Evolutionary conservation across 1,140 invertebrate species (phyloP), one percentile per base, ranked within the genome.

Genomic region (Chionoecetes opilio): DNA sequence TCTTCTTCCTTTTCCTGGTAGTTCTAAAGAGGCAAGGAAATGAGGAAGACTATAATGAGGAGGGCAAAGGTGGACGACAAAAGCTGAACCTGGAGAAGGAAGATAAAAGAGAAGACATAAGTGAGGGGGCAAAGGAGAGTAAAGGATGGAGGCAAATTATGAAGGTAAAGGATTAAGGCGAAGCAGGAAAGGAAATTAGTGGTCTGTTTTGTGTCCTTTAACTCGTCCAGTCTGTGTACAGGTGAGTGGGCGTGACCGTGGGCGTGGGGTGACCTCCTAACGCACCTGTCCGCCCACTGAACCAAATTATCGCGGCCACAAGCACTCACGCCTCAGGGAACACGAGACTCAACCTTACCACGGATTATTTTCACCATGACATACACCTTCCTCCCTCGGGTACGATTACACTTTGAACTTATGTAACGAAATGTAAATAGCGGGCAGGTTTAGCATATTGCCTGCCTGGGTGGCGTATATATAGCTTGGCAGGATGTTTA

Each of bases 41-140:
- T 75, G n/a, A 75, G 63, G 63, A n/a, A 75, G n/a, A 75, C 63
- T n/a, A 75, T 75, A 75, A 75, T 75, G 21, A 75, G 63, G 63
- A 75, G n/a, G 63, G 6, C n/a, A n/a, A n/a, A 75, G 63, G 21
- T 26, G 63, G 6, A 75, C 21, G 63, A 75, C n/a, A 75, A 75
- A n/a, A n/a, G n/a, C 63, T n/a, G 63, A 75, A 75, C 46, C 21
- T 53, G 11, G 21, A 17, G 46, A 53, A 53, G 46, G 63, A 75
- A 75, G 63, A 75, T 75, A 75, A 75, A 75, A 75, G 63, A n/a
- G n/a, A 75, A 75, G 63, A 75, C 63, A 75, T n/a, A 75, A 75
- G 63, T 75, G n/a, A 75, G 63, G 41, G 41, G 41, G n/a, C 63
- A 26, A n/a, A 75, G n/a, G 63, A 75, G 63, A 21, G 63, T n/a